Evolutionary conservation across 2,888 invertebrate species (phyloP).

Genomic region (Monochamus alternatus): DNA sequence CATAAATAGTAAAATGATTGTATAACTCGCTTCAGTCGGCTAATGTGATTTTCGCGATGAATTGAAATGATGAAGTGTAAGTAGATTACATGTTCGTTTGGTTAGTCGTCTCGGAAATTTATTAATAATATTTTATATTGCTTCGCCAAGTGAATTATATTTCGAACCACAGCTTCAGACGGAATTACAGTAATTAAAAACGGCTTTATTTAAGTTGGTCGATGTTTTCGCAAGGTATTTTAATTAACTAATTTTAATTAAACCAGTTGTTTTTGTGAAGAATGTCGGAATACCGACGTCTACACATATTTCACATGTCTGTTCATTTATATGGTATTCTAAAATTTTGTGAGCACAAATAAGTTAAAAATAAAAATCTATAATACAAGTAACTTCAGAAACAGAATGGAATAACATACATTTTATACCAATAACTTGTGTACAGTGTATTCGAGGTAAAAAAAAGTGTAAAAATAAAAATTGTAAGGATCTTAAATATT

Average conservation of each 20-base stretch:
- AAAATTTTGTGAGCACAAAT: no score
- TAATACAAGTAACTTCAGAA: no score
- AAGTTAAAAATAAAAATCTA: no score
- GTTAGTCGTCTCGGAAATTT: constrained; percentile 15
- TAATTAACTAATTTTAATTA: constrained; percentile 12
- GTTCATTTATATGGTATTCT: not conserved
- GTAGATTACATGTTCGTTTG: constrained; percentile 51
- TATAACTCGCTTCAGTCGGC: constrained; percentile 55
- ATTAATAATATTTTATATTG: constrained; percentile 23
- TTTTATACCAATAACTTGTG: no score
- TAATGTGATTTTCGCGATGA: constrained; percentile 58
- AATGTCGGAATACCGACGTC: not conserved
- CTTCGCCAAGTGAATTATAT: not conserved
- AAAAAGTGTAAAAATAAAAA: no score
- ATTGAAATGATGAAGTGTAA: constrained; percentile 58
- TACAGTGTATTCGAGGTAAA: no score
- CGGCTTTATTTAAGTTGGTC: constrained; percentile 12
- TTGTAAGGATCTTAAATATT: no score
- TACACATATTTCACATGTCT: not conserved
- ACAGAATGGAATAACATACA: no score
- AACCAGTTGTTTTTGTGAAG: not conserved
- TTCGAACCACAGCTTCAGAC: not conserved
- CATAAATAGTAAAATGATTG: constrained; percentile 60
- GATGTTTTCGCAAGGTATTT: constrained; percentile 11
- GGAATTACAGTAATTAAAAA: constrained; percentile 18